phyloP scores from a whole-genome alignment of 2,888 invertebrate genomes.

The Pollenia angustigena region DNA sequence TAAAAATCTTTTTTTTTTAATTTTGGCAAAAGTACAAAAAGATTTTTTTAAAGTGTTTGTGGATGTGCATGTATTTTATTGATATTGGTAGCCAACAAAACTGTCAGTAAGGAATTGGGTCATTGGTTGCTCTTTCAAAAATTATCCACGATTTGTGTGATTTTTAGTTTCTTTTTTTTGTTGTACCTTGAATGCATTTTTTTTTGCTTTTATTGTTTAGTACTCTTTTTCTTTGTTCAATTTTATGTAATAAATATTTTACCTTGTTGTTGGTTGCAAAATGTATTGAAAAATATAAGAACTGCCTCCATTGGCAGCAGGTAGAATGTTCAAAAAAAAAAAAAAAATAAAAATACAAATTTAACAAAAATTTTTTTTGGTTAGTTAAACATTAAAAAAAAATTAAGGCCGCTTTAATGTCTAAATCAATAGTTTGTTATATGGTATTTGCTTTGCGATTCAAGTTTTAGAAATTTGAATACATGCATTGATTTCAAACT shows the following conservation, averaged over 20 bases:
- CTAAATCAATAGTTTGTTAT: slow-evolving; percentile 8
- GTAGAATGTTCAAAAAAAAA: not conserved
- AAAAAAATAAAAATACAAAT: not conserved
- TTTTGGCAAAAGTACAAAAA: slow-evolving; percentile 57
- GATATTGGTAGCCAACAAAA: slow-evolving; percentile 48
- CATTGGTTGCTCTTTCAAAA: slow-evolving; percentile 61
- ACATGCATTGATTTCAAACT: not conserved
- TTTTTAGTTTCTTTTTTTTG: slow-evolving; percentile 23
- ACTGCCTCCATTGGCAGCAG: slow-evolving; percentile 4
- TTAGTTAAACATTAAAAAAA: not conserved
- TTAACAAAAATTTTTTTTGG: slow-evolving; percentile 16
- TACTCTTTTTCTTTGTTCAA: slow-evolving; percentile 11
- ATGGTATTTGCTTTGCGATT: not conserved
- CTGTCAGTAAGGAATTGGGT: slow-evolving; percentile 63
- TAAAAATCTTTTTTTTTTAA: not conserved
- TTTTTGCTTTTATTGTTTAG: slow-evolving; percentile 19
- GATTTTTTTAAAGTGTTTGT: not conserved
- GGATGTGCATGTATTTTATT: slow-evolving; percentile 10
- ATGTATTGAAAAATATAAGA: slow-evolving; percentile 3
- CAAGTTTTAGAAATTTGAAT: not conserved
- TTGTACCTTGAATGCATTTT: not conserved
- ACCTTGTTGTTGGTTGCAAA: slow-evolving; percentile 55
- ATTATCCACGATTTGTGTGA: slow-evolving; percentile 62
- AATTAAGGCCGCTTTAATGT: not conserved
- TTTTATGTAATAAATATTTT: slow-evolving; percentile 53